These are phyloP conservation scores for Threskiornis aethiopicus DNA, from an alignment of 2,797 vertebrate genomes.

Conservation along the genomic window DNA sequence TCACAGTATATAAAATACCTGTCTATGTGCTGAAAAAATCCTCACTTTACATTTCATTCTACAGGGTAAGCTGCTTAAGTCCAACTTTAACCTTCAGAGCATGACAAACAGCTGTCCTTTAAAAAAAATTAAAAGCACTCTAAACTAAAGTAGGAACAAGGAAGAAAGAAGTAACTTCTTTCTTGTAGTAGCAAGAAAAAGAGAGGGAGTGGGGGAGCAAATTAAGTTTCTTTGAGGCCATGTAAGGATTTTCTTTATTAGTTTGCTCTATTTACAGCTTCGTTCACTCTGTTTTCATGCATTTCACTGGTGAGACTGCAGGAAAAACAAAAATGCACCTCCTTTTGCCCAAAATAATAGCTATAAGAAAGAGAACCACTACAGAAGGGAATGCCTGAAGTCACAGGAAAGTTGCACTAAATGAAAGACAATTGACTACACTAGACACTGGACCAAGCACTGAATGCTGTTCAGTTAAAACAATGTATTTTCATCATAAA, in stretches of 20 bases:
- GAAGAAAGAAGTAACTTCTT: neutral
- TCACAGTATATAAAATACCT: slow-evolving; percentile 21
- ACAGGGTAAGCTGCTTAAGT: neutral
- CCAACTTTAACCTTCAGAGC: neutral
- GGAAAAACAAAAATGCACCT: neutral
- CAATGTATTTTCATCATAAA: neutral
- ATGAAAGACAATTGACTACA: neutral
- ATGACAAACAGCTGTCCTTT: neutral
- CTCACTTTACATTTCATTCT: slow-evolving; percentile 17
- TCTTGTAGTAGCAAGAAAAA: neutral
- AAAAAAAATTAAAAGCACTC: neutral
- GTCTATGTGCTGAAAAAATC: slow-evolving; percentile 10
- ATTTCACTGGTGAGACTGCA: neutral
- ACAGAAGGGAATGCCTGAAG: neutral
- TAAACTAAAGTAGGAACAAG: neutral
- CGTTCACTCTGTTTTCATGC: neutral
- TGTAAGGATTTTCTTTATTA: neutral
- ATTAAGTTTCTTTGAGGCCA: neutral
- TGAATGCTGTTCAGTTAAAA: neutral
- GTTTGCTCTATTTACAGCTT: neutral
- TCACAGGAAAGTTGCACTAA: neutral
- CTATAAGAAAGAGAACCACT: neutral
- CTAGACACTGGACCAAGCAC: neutral
- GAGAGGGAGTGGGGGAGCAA: neutral
- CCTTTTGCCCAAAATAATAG: neutral